These are phyloP conservation scores for Hirundo rustica DNA, from an alignment of 2,797 vertebrate species.

Conservation along the genomic window DNA sequence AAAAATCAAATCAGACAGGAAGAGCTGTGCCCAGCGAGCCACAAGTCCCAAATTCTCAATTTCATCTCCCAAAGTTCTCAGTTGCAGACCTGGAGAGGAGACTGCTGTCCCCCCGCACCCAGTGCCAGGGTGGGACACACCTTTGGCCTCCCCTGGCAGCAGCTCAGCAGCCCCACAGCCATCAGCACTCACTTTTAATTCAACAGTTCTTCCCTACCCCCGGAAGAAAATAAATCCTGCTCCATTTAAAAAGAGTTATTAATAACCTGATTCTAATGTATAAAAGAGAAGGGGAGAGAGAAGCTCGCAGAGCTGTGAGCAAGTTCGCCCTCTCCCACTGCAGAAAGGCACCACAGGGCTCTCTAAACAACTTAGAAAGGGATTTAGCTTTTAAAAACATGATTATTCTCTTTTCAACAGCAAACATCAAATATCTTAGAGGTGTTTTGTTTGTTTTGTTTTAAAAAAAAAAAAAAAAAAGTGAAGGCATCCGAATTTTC, in stretches of 20 bases:
- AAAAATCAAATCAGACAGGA: background rate
- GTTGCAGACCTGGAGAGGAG: background rate
- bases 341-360: background rate
- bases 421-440: background rate
- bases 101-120: background rate
- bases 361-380: background rate
- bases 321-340: background rate
- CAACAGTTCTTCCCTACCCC: background rate
- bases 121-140: background rate
- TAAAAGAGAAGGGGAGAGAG: background rate
- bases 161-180: background rate
- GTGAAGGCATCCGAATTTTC: background rate
- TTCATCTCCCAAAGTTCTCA: background rate
- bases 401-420: background rate
- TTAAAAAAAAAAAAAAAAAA: background rate
- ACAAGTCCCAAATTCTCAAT: background rate
- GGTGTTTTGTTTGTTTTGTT: too few relatives aligned
- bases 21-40: background rate
- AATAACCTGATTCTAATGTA: constrained; percentile 26
- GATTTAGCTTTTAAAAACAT: background rate
- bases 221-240: background rate
- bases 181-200: constrained; percentile 17
- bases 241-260: constrained; percentile 55
- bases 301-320: background rate
- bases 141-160: background rate